Conservation (phyloP, 92 coral and sea anemone species). For the Galaxea fascicularis region DNA sequence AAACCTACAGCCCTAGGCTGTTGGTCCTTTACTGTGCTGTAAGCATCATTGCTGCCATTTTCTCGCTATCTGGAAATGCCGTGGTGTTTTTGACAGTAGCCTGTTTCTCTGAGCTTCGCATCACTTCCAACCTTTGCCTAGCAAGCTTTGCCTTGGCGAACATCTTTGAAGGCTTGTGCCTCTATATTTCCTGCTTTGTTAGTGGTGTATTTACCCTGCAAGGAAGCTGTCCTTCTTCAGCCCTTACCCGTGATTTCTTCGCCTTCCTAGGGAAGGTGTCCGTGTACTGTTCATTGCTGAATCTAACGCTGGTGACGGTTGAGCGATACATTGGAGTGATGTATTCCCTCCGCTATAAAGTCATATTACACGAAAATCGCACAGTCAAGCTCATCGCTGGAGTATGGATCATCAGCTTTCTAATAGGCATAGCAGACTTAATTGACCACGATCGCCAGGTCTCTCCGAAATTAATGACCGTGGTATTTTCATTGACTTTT, state of each 20-base stretch:
- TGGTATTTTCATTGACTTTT: neutral
- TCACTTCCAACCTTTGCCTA: conserved; percentile 25
- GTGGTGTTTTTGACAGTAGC: neutral
- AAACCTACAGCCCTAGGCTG: neutral
- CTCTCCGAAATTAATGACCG: neutral
- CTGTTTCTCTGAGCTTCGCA: conserved; percentile 23
- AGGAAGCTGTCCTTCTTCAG: conserved; percentile 15
- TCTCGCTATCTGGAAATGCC: conserved; percentile 12
- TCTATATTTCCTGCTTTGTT: neutral
- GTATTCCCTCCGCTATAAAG: conserved; percentile 16
- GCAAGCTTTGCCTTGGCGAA: conserved; percentile 24
- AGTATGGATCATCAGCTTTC: neutral
- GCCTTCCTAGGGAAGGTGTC: neutral
- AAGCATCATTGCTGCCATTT: neutral
- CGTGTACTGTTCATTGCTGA: conserved; percentile 12
- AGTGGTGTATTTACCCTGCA: neutral
- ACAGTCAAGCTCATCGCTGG: neutral
- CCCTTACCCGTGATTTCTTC: neutral
- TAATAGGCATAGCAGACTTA: neutral
- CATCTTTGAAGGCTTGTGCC: neutral
- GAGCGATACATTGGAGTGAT: conserved; percentile 7
- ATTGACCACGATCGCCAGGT: neutral
- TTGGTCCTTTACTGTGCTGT: conserved; percentile 15
- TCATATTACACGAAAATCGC: neutral
- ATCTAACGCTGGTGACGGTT: neutral